These are phyloP conservation scores for Fistularia commersonii DNA, from an alignment of 2,797 vertebrate species.

Conservation along the genomic window DNA sequence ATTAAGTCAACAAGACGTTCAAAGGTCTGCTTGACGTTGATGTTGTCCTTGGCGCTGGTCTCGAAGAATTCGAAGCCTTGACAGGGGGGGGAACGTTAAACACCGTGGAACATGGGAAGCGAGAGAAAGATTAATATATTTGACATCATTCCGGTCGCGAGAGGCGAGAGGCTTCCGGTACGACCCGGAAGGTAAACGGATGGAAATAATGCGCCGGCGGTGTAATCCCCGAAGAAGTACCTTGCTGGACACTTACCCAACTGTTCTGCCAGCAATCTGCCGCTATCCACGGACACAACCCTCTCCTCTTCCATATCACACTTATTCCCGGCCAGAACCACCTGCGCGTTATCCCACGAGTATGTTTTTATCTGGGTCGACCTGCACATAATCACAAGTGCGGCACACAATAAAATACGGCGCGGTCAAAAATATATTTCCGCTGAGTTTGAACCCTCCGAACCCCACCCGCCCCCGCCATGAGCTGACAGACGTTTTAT, in stretches of 20 bases:
- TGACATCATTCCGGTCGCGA: too few relatives aligned
- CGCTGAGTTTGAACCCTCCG: not conserved
- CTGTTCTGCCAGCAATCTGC: constrained; percentile 91
- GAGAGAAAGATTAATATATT: not conserved
- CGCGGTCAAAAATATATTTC: constrained; percentile 1
- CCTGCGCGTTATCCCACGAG: constrained; percentile 97
- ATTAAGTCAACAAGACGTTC: constrained; percentile 96
- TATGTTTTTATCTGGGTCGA: constrained; percentile 99
- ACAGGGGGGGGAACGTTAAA: not conserved
- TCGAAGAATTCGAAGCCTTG: constrained; percentile 97
- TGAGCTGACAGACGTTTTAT: too few relatives aligned
- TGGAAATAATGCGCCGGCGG: not conserved
- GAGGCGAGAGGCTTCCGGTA: too few relatives aligned
- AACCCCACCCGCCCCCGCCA: too few relatives aligned
- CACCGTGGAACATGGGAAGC: not conserved
- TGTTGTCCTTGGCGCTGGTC: constrained; percentile 96
- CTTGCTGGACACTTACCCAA: constrained; percentile 80
- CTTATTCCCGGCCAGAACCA: constrained; percentile 94
- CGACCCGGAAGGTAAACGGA: too few relatives aligned
- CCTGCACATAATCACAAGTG: constrained; percentile 66
- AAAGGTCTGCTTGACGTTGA: constrained; percentile 97
- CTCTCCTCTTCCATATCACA: constrained; percentile 97
- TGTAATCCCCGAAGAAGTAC: not conserved
- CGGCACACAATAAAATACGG: not conserved
- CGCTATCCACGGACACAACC: constrained; percentile 88